These are phyloP conservation scores for Cynaeus angustus DNA, from an alignment of 2,888 invertebrate genomes.

Conservation along the genomic window DNA sequence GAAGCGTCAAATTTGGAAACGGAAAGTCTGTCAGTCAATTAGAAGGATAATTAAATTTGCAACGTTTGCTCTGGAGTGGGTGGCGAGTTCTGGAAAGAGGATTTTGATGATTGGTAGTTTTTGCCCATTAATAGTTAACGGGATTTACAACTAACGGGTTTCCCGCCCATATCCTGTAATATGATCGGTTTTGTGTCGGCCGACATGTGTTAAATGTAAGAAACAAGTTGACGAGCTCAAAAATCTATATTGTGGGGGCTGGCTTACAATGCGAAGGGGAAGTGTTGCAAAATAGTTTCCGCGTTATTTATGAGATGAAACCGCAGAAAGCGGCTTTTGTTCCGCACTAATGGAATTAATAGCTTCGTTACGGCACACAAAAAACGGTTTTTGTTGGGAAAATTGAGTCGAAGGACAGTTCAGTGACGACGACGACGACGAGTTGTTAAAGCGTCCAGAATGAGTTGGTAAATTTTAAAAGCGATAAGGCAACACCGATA, in stretches of 20 bases:
- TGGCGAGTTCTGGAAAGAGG: slow-evolving; percentile 5
- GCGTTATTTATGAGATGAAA: slow-evolving; percentile 28
- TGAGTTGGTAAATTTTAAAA: slow-evolving; percentile 1
- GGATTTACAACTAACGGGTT: slow-evolving; percentile 49
- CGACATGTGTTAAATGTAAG: slow-evolving; percentile 27
- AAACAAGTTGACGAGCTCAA: slow-evolving; percentile 17
- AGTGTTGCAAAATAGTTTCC: slow-evolving; percentile 30
- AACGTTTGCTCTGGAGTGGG: slow-evolving; percentile 16
- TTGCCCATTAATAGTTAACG: slow-evolving; percentile 47
- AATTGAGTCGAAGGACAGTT: background rate
- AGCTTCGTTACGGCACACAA: slow-evolving; percentile 16
- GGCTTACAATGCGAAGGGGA: slow-evolving; percentile 10
- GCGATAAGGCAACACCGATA: too few relatives aligned
- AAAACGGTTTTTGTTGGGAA: slow-evolving; percentile 14
- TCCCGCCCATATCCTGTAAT: slow-evolving; percentile 50
- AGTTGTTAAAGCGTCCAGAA: too few relatives aligned
- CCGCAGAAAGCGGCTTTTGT: slow-evolving; percentile 29
- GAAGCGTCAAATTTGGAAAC: slow-evolving; percentile 14
- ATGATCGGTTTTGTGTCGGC: slow-evolving; percentile 43
- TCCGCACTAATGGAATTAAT: slow-evolving; percentile 32
- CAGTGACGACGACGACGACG: too few relatives aligned
- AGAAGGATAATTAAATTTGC: slow-evolving; percentile 9
- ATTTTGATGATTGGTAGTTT: slow-evolving; percentile 32
- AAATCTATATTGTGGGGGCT: slow-evolving; percentile 28
- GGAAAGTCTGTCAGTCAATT: slow-evolving; percentile 18